Evolutionary conservation across 2,888 invertebrate species (phyloP), one percentile per base, ranked within the genome.

Genomic region (Phengaris arion): DNA sequence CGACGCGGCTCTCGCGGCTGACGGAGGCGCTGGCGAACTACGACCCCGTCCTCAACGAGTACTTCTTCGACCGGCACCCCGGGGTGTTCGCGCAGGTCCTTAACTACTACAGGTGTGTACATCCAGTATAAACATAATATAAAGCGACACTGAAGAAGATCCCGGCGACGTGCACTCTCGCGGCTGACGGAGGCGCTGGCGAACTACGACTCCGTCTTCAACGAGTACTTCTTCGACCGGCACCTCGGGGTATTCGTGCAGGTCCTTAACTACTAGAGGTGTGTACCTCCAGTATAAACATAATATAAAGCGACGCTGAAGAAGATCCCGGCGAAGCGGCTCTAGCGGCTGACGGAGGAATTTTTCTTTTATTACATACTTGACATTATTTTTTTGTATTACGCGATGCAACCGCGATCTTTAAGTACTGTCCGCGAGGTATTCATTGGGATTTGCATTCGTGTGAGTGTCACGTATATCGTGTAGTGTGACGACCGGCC

Each of bases 191-290:
- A 98, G 85, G 97, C 97, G 8, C 93, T 97, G 81, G 97, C 97
- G 81, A 98, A 98, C 91, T 98, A 98, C 90, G 98, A 98, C 91
- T 97, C 97, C 5, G 95, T 97, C 74, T 95, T 97, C 81, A 97
- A 98, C 89, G 98, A 98, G 89, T 98, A 97, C 90, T 97, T 97
- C 93, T 98, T 98, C 87, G 85, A 85, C 89, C 91, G 97, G 74
- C 97, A 98, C 92, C 98, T 97, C 6, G 97, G 97, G n/a, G 97
- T 98, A 15, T 98, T 98, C 87, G 97, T 97, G 48, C 97, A 98
- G 90, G 97, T 97, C 81, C 95, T 98, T 82, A 98, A 98, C 90
- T 98, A 98, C 88, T 98, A 95, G 96, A 96, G 1, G 35, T 35
- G 3, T 3, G 35, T 35, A 35, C 35, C 35, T 35, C 35, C 35